Conservation (phyloP, 2,797 vertebrate genomes). For the Luscinia megarhynchos region DNA sequence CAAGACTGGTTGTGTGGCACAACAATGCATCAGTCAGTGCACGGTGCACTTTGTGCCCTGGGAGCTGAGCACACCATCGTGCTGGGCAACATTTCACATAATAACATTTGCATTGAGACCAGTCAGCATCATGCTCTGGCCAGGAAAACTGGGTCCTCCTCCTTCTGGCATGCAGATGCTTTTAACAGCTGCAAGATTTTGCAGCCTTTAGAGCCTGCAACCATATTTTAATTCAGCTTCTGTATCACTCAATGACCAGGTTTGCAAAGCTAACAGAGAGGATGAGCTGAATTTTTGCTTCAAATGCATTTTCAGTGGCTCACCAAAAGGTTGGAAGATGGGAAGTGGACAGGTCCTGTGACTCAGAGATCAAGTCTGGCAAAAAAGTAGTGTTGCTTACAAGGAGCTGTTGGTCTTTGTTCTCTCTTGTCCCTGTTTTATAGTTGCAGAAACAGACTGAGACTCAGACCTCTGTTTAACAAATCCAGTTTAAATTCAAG, state of each 20-base stretch:
- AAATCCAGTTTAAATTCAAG: neutral
- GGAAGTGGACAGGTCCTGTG: neutral
- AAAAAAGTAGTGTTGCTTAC: neutral
- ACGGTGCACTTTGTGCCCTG: fast-evolving
- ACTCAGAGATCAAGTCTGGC: neutral
- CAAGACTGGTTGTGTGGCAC: neutral
- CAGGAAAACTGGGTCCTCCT: neutral
- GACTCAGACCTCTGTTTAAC: neutral
- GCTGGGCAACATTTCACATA: neutral
- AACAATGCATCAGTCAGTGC: neutral
- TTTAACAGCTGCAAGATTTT: neutral
- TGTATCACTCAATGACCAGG: fast-evolving
- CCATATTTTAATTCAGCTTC: neutral
- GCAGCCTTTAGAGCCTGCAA: neutral
- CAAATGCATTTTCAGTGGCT: neutral
- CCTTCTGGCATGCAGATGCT: neutral
- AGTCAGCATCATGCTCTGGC: neutral
- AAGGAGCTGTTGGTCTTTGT: neutral
- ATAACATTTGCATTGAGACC: neutral
- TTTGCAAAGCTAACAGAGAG: neutral
- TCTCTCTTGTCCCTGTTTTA: neutral
- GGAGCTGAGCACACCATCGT: neutral
- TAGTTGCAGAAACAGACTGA: neutral
- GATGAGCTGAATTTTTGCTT: neutral
- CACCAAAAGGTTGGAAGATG: neutral